Conservation (phyloP, 2,113 vertebrate species). For the Antigone vipio region DNA sequence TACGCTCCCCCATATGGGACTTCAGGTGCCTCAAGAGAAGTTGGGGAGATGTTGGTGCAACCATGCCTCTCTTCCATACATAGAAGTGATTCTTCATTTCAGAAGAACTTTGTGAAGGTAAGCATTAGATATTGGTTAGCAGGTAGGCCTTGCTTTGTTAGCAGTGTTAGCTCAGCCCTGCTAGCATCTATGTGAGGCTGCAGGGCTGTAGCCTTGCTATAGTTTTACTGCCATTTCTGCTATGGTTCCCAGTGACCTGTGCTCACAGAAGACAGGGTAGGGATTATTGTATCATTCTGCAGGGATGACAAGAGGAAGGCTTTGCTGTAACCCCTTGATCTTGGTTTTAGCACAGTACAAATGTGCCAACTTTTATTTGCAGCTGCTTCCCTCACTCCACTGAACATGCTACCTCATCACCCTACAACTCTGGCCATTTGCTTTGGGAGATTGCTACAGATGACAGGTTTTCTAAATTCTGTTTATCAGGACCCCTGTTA, state of each 20-base stretch:
- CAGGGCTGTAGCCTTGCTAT: not conserved
- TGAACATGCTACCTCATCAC: not conserved
- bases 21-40: not conserved
- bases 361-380: not conserved
- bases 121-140: fast-evolving
- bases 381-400: not conserved
- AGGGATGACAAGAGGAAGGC: not conserved
- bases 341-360: not conserved
- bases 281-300: not conserved
- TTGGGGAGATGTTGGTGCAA: not conserved
- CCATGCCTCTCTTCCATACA: not conserved
- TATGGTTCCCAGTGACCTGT: not conserved
- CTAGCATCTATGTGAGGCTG: not conserved
- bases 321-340: not conserved
- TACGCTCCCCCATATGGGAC: fast-evolving
- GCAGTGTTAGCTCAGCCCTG: not conserved
- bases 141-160: not conserved
- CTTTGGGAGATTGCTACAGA: not conserved
- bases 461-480: not conserved
- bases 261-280: not conserved
- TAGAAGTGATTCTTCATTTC: not conserved
- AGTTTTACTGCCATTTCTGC: not conserved
- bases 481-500: not conserved
- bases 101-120: not conserved
- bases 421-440: not conserved